These are phyloP conservation scores for Trichogramma dendrolimi DNA, from an alignment of 2,888 invertebrate species.

Conservation along the genomic window DNA sequence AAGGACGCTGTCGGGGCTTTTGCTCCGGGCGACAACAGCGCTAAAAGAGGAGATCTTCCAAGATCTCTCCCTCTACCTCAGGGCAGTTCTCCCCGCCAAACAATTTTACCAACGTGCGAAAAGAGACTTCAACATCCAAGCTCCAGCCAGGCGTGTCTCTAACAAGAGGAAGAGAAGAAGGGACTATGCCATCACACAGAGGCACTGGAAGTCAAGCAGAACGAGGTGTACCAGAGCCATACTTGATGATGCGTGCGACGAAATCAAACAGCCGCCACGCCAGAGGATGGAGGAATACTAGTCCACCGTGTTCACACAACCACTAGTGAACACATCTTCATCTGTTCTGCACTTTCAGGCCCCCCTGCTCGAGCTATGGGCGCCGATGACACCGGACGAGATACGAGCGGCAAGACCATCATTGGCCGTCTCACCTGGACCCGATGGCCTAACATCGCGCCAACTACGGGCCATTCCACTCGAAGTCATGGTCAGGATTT, in stretches of 20 bases:
- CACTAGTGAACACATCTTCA: not conserved
- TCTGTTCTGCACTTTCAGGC: not conserved
- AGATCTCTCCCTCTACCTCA: not conserved
- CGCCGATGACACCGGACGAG: constrained; percentile 18
- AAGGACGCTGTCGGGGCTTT: not conserved
- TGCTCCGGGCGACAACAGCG: not conserved
- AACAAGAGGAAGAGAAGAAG: constrained; percentile 14
- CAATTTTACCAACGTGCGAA: no score
- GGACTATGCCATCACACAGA: constrained; percentile 21
- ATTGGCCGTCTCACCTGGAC: constrained; percentile 24
- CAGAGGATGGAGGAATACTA: constrained; percentile 1
- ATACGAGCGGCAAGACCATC: constrained; percentile 8
- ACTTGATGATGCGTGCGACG: constrained; percentile 5
- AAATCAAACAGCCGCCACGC: not conserved
- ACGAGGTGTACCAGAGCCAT: constrained; percentile 25
- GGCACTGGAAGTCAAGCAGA: constrained; percentile 23
- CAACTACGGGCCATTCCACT: constrained; percentile 20
- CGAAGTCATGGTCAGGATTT: constrained; percentile 18
- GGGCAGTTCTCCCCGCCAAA: not conserved
- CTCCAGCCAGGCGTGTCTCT: not conserved
- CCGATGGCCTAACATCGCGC: constrained; percentile 27
- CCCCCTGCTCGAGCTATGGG: constrained; percentile 6
- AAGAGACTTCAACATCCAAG: not conserved
- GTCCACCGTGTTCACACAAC: not conserved
- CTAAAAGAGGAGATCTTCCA: not conserved